Conservation (phyloP, 2,113 vertebrate genomes). For the Leiothrix lutea region DNA sequence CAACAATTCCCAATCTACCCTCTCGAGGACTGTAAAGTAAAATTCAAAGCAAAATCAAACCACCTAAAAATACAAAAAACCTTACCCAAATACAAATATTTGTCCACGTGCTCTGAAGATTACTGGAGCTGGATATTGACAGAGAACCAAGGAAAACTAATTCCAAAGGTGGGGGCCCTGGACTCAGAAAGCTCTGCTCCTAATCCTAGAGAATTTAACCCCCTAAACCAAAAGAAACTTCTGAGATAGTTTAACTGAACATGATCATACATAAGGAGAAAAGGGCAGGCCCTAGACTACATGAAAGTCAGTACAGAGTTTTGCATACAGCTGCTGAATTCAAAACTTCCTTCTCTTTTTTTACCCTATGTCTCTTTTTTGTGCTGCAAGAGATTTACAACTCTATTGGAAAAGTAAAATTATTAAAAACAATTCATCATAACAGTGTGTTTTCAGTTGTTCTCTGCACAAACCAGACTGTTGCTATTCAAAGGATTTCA, state of each 20-base stretch:
- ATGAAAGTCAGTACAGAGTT: neutral
- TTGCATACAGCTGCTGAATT: neutral
- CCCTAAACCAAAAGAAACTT: neutral
- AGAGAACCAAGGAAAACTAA: conserved; percentile 15
- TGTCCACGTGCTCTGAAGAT: neutral
- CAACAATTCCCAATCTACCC: neutral
- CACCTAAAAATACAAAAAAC: neutral
- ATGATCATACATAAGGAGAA: neutral
- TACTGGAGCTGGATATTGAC: conserved; percentile 2
- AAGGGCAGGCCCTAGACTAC: neutral
- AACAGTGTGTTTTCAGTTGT: neutral
- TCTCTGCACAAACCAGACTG: neutral
- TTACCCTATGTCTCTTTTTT: neutral
- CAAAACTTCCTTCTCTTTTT: neutral
- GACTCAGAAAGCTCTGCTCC: neutral
- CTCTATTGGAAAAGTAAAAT: neutral
- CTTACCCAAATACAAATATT: neutral
- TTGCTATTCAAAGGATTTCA: neutral
- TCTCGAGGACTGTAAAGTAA: neutral
- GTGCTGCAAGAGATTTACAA: neutral
- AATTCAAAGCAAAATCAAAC: neutral
- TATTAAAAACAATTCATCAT: neutral
- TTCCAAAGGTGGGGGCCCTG: neutral
- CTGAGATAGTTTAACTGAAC: neutral
- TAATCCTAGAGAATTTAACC: conserved; percentile 13